These are phyloP conservation scores for Callithrix jacchus DNA, from an alignment of 2,113 vertebrate species.

Conservation along the genomic window DNA sequence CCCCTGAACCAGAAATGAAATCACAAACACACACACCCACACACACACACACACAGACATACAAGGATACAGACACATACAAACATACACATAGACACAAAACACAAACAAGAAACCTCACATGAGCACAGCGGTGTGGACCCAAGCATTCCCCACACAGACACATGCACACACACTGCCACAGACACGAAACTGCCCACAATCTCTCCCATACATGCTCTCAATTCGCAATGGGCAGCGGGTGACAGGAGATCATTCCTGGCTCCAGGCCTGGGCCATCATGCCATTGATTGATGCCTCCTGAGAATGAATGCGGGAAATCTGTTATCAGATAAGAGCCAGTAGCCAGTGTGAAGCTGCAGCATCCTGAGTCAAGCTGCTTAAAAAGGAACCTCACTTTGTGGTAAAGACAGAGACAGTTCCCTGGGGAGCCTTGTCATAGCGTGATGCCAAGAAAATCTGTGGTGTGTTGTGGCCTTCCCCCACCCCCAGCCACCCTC, in stretches of 20 bases:
- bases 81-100: too few species aligned
- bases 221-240: not conserved
- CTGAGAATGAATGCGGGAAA: not conserved
- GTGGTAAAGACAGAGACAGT: not conserved
- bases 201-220: not conserved
- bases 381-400: not conserved
- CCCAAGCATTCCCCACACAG: not conserved
- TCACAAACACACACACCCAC: not conserved
- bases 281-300: not conserved
- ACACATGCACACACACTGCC: not conserved
- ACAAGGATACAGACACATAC: too few species aligned
- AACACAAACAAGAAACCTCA: not conserved
- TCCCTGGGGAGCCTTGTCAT: not conserved
- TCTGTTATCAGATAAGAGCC: not conserved
- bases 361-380: not conserved
- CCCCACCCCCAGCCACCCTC: not conserved
- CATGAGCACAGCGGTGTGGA: not conserved
- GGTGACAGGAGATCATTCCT: not conserved
- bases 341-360: not conserved
- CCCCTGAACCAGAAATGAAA: too few species aligned
- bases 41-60: not conserved
- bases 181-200: not conserved
- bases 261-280: not conserved
- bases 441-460: not conserved
- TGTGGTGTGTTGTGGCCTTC: not conserved